Evolutionary conservation across 2,797 vertebrate genomes (phyloP), one percentile per base, ranked within the genome.

Genomic region (Echiichthys vipera): DNA sequence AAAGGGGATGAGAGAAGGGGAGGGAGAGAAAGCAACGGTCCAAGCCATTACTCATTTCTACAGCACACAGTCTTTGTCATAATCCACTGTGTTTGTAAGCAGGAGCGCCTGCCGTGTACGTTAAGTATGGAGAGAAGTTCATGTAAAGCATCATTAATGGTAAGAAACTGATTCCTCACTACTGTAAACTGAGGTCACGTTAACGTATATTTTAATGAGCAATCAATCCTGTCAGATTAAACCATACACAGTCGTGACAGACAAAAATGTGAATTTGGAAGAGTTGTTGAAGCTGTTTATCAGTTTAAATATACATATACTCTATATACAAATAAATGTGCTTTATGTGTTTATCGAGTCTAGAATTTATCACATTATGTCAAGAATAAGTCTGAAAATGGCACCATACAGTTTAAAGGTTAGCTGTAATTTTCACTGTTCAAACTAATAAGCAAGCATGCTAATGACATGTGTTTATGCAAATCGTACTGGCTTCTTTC

Each of bases 1-100:
- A 61, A 39, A 53, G 27, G 27, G 8, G 45, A 61, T 42, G 53
- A 68, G 30, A 56, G 42, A 54, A 54, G 45, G n/a, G n/a, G 50
- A 37, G 49, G 59, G 46, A 66, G 47, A 45, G 14, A 66, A 82
- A 66, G 72, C 58, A 50, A 42, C 20, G 12, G 49, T 81, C 46
- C 62, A 77, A 62, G 17, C 11, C 64, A 71, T 76, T 49, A 46
- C 22, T 82, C 42, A 53, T 36, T 39, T 51, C 27, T 29, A 1
- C 65, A 57, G 25, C 65, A n/a, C 43, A 47, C 4, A 34, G 5
- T 49, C 7, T n/a, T n/a, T n/a, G n/a, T n/a, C n/a, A n/a, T n/a
- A 8, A 40, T 39, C 24, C n/a, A 20, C 47, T 37, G 5, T 30
- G 17, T 25, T 9, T 55, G 46, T n/a, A n/a, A 51, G 53, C 25